Percentiles rank a stretch among this genome's conserved stretches.
These are phyloP conservation scores for Hypselothyrea guttata DNA, from an alignment of 2,888 invertebrate genomes.

Conservation along the genomic window DNA sequence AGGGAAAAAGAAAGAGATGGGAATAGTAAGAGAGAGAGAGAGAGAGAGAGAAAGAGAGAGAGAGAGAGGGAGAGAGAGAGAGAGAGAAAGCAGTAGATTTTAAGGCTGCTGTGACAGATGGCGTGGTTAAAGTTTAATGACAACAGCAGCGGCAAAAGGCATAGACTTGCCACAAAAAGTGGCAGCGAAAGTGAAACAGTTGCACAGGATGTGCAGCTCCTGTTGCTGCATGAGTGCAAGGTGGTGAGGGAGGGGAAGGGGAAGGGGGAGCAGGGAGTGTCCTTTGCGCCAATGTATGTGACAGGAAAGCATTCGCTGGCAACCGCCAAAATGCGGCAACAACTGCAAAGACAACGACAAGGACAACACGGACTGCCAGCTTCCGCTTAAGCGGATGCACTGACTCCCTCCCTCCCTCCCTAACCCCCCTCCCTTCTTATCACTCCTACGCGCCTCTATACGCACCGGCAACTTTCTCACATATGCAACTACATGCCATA, in stretches of 20 bases:
- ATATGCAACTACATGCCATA: slow-evolving; percentile 41
- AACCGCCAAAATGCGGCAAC: slow-evolving; percentile 76
- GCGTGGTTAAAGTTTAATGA: slow-evolving; percentile 72
- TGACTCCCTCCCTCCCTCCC: slow-evolving; percentile 4
- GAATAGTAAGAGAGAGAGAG: not conserved
- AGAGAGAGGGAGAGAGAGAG: too few species aligned
- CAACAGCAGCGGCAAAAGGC: slow-evolving; percentile 35
- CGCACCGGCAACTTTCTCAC: slow-evolving; percentile 69
- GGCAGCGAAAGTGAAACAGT: slow-evolving; percentile 70
- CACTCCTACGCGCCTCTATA: slow-evolving; percentile 47
- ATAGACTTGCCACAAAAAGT: slow-evolving; percentile 29
- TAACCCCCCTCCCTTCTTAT: not conserved
- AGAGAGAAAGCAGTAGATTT: slow-evolving; percentile 4
- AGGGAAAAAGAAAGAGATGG: not conserved
- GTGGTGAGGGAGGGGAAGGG: not conserved
- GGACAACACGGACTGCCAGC: slow-evolving; percentile 28
- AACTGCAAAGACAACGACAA: slow-evolving; percentile 41
- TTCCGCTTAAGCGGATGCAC: slow-evolving; percentile 57
- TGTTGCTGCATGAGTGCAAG: slow-evolving; percentile 26
- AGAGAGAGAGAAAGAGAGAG: too few species aligned
- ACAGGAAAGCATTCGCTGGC: slow-evolving; percentile 70
- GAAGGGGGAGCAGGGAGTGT: slow-evolving; percentile 35
- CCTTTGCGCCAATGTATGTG: slow-evolving; percentile 62
- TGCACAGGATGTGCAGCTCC: slow-evolving; percentile 59
- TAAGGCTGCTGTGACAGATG: slow-evolving; percentile 62